Base-by-base conservation (phyloP, 1,140 invertebrate species). In the Drosophila nebulosa region DNA sequence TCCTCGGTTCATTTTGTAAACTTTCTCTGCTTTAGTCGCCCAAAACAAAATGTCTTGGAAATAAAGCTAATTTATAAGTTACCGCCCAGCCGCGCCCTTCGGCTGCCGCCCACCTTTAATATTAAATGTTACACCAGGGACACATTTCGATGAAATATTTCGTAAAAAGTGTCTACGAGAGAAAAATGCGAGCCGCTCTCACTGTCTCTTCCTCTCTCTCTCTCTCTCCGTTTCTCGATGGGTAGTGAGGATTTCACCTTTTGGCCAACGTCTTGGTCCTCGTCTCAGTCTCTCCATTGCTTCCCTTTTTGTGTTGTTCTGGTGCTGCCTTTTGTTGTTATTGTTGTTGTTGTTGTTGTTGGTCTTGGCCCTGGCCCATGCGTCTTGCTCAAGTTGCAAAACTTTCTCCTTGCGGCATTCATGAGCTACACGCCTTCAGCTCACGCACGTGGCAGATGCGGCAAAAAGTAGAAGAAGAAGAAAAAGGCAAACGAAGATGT, bases 91-190 rank as follows among this genome's bases (percentile, higher is more conserved):
- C 64, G 22, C 46, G 32, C 56, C 55, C 63, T 59, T 55, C 53
- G 65, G 65, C 64, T 64, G 52, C 52, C 85, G 70, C 79, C 88
- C 88, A 84, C 79, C 83, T 86, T 80, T 90, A 85, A 89, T 90
- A 89, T 90, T 90, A 91, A 90, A 91, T 91, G 90, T 91, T 91
- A 91, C 90, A 78, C 90, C 64, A 89, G 90, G 88, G 90, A 91
- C 89, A 91, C 90, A 91, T 91, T 91, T 91, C 84, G 90, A 91
- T 91, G 90, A 91, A 91, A 91, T 91, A 91, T 91, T 90, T 89
- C 86, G 83, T 89, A 86, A 90, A 90, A 90, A 90, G 81, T 90
- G 89, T 90, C 89, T 90, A 90, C 81, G 68, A 74, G 73, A 75
- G 71, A 84, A 89, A 90, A 88, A 79, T 80, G 75, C 69, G 73